Conservation (phyloP, 1,140 invertebrate genomes). For the Cephus cinctus region DNA sequence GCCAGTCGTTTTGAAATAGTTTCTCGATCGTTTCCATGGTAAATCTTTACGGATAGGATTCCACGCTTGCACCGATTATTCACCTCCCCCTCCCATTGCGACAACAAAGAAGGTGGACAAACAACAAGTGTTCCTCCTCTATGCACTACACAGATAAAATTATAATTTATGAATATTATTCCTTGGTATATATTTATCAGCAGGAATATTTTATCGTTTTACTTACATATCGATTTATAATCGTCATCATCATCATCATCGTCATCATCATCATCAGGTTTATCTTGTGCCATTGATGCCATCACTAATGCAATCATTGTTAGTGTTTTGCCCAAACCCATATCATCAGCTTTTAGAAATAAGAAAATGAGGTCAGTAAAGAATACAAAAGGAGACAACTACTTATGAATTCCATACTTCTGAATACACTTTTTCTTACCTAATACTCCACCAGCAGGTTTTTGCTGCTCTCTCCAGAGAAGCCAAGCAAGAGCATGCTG, state of each 20-base stretch:
- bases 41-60: constrained; percentile 66
- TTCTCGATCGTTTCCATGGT: constrained; percentile 80
- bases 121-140: constrained; percentile 80
- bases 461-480: constrained; percentile 81
- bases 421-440: constrained; percentile 40
- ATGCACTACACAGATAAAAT: constrained; percentile 18
- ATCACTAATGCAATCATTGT: constrained; percentile 81
- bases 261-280: constrained; percentile 28
- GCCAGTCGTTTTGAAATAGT: constrained; percentile 63
- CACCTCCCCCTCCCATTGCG: constrained; percentile 88
- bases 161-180: constrained; percentile 1
- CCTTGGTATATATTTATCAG: constrained; percentile 5
- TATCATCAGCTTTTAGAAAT: constrained; percentile 78
- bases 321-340: constrained; percentile 92
- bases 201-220: constrained; percentile 5
- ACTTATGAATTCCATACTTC: no score
- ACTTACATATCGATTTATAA: constrained; percentile 38
- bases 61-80: constrained; percentile 62
- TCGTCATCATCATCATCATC: constrained; percentile 30
- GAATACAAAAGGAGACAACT: no score
- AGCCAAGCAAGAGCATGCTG: constrained; percentile 86
- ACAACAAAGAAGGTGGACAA: constrained; percentile 80
- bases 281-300: constrained; percentile 54
- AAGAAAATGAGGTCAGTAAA: no score
- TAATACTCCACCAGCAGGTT: constrained; percentile 78